Evolutionary conservation across 1,140 invertebrate genomes (phyloP).

Genomic region (Aplysia californica): DNA sequence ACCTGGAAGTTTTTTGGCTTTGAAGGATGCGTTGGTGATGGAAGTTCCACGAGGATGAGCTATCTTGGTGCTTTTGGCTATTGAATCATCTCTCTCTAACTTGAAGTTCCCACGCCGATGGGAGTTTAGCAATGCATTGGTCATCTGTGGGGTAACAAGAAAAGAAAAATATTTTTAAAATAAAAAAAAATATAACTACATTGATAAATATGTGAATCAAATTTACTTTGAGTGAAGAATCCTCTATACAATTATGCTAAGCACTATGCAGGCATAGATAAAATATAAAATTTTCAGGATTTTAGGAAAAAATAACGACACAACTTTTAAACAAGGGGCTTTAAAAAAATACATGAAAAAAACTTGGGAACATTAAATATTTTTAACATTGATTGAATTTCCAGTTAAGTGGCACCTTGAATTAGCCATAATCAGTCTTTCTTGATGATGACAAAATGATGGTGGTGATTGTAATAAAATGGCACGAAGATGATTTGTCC

Average conservation of each 20-base stretch:
- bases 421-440: too few species aligned
- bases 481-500: too few species aligned
- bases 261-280: neutral
- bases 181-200: neutral
- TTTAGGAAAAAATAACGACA: too few species aligned
- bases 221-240: neutral
- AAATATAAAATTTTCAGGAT: neutral
- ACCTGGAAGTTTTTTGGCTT: slow-evolving; percentile 93
- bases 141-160: neutral
- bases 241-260: neutral
- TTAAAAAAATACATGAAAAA: too few species aligned
- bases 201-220: neutral
- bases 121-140: slow-evolving; percentile 10
- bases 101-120: slow-evolving; percentile 8
- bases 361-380: too few species aligned
- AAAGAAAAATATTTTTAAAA: neutral
- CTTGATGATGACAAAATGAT: too few species aligned
- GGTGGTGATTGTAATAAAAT: too few species aligned
- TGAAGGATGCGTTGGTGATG: slow-evolving; percentile 94
- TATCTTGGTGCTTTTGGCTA: neutral
- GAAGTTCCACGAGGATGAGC: slow-evolving; percentile 6
- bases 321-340: too few species aligned
- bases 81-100: slow-evolving; percentile 1
- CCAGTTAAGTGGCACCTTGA: too few species aligned
- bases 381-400: too few species aligned